These are phyloP conservation scores for Cydia splendana DNA, from an alignment of 1,140 invertebrate species.

Conservation along the genomic window DNA sequence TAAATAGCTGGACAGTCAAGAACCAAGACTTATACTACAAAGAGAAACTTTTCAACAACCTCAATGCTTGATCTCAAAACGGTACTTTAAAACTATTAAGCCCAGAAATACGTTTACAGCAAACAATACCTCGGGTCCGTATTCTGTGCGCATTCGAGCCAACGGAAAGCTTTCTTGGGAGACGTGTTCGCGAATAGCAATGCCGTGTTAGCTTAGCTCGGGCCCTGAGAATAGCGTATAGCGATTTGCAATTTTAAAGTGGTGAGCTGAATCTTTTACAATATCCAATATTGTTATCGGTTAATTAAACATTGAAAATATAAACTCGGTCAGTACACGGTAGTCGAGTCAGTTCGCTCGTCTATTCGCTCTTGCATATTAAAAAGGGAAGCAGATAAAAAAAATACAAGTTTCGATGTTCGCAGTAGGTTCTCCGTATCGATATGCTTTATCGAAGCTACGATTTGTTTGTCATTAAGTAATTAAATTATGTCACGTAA, in stretches of 20 bases:
- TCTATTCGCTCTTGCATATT: too few relatives aligned
- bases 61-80: background rate
- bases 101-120: conserved; percentile 27
- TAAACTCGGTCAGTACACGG: too few relatives aligned
- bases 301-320: too few relatives aligned
- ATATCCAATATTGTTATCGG: too few relatives aligned
- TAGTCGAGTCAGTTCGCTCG: too few relatives aligned
- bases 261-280: too few relatives aligned
- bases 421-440: too few relatives aligned
- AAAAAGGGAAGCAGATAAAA: too few relatives aligned
- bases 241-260: background rate
- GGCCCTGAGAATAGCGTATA: background rate
- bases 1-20: background rate
- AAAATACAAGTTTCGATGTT: too few relatives aligned
- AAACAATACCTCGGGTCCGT: background rate
- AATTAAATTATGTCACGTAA: too few relatives aligned
- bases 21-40: background rate
- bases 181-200: conserved; percentile 20
- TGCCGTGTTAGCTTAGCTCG: conserved; percentile 24
- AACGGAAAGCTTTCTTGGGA: conserved; percentile 5
- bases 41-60: background rate
- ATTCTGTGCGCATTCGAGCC: conserved; percentile 19
- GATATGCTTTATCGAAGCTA: too few relatives aligned
- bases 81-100: conserved; percentile 26
- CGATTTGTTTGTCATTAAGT: too few relatives aligned